Evolutionary conservation across 2,797 vertebrate genomes (phyloP).

Genomic region (Synanceia verrucosa): DNA sequence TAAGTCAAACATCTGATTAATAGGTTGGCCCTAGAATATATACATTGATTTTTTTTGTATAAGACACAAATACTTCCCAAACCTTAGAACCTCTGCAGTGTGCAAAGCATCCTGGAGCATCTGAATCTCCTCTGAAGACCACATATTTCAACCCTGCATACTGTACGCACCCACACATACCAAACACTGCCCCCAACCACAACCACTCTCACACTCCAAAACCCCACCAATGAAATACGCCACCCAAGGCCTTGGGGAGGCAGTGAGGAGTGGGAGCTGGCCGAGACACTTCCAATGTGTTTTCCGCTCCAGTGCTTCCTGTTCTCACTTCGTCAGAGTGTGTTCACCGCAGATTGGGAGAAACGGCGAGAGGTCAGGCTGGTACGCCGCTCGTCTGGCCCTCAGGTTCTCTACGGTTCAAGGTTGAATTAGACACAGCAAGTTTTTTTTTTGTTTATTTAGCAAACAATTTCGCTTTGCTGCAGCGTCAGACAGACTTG

Average conservation of each 20-base stretch:
- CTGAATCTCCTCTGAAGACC: too few species aligned
- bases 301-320: slow-evolving; percentile 74
- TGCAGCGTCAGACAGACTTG: slow-evolving; percentile 34
- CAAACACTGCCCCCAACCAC: slow-evolving; percentile 33
- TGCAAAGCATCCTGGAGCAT: background rate
- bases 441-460: slow-evolving; percentile 51
- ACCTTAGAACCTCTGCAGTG: background rate
- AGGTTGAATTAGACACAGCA: slow-evolving; percentile 63
- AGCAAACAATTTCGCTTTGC: slow-evolving; percentile 38
- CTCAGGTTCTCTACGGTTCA: slow-evolving; percentile 66
- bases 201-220: slow-evolving; percentile 41
- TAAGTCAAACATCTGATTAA: too few species aligned
- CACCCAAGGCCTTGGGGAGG: slow-evolving; percentile 55
- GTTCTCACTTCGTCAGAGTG: slow-evolving; percentile 79
- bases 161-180: background rate
- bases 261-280: slow-evolving; percentile 61
- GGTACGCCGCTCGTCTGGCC: slow-evolving; percentile 51
- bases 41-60: background rate
- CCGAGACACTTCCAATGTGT: slow-evolving; percentile 78
- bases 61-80: background rate
- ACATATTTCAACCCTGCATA: too few species aligned
- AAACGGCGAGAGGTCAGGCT: slow-evolving; percentile 69
- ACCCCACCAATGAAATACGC: slow-evolving; percentile 52
- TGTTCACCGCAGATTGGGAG: slow-evolving; percentile 73
- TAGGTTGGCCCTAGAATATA: too few species aligned